These are phyloP conservation scores for Acridotheres tristis DNA, from an alignment of 2,797 vertebrate genomes.

Conservation along the genomic window DNA sequence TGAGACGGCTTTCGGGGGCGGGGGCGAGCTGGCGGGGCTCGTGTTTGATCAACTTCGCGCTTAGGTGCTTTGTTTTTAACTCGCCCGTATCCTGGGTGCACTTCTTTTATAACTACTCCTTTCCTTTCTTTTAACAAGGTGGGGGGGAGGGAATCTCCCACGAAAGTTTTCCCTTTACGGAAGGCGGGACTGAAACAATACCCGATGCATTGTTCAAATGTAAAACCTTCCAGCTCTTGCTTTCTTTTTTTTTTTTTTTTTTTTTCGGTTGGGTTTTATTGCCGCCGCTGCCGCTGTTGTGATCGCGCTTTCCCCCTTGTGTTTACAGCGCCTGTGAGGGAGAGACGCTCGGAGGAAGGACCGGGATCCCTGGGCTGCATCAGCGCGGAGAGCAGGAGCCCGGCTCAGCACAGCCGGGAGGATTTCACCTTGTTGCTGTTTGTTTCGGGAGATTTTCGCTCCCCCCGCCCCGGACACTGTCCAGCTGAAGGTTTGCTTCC, in stretches of 20 bases:
- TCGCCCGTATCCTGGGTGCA: background rate
- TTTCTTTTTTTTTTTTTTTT: background rate
- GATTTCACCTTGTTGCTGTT: slow-evolving; percentile 65
- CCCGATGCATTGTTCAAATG: slow-evolving; percentile 33
- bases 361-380: slow-evolving; percentile 25
- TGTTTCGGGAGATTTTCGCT: slow-evolving; percentile 5
- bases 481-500: slow-evolving; percentile 4
- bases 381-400: slow-evolving; percentile 4
- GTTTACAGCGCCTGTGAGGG: slow-evolving; percentile 57
- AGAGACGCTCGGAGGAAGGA: slow-evolving; percentile 41
- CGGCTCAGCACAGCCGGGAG: background rate
- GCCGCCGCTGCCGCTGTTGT: slow-evolving; percentile 29
- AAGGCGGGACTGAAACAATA: slow-evolving; percentile 35
- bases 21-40: background rate
- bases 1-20: background rate
- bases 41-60: background rate
- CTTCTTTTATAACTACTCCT: background rate
- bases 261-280: background rate
- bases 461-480: background rate
- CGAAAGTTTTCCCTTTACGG: slow-evolving; percentile 41
- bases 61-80: slow-evolving; percentile 47
- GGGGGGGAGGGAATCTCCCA: background rate
- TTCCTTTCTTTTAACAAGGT: background rate
- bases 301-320: slow-evolving; percentile 38
- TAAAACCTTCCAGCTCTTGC: background rate